Base-by-base conservation (phyloP, 2,797 vertebrate species). In the Spea hammondii region DNA sequence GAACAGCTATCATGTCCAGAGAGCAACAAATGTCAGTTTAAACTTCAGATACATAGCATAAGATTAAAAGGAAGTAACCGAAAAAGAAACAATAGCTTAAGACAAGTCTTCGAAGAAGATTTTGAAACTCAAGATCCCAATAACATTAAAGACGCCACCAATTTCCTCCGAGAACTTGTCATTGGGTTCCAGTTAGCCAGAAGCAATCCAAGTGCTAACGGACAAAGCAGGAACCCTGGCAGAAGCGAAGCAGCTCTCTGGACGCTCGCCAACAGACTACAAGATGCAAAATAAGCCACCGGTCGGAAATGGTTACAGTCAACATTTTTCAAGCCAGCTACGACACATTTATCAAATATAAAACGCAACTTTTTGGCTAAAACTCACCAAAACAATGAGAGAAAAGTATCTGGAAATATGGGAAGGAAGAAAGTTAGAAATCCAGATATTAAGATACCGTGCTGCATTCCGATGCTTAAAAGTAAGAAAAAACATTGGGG, bases 181-280 rank as follows among this genome's bases (percentile, higher is more conserved):
- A 62, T 66, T 4, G 68, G 47, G 64, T 84, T 80, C 64, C 83
- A 84, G 80, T 65, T 83, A 74, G 45, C 8, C 78, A 78, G 78
- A 65, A 84, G 66, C 60, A 53, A 88, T 76, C 51, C 72, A 85
- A 78, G 14, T 13, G 74, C 83, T 84, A 78, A 49, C 12, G 81
- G 70, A 66, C 44, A 77, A 60, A 82, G 70, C 14, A 82, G 60
- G 72, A 84, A 84, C 80, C 44, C 47, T 76, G 71, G 81, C 76
- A 83, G 72, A 77, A 14, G 44, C 70, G 50, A 76, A 44, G 13
- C 8, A 85, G 0, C 46, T 75, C 55, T 65, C 70, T 11, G 14
- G 12, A 60, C 6, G 13, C 11, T 67, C 0, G 57, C 66, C 69
- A 83, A 78, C 75, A 59, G 78, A 80, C 0, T 0, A 14, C 32